A percentile compares a stretch with the other conserved stretches of the same genome.
These are phyloP conservation scores for Bovichtus variegatus DNA, from an alignment of 2,797 vertebrate species.

Conservation along the genomic window DNA sequence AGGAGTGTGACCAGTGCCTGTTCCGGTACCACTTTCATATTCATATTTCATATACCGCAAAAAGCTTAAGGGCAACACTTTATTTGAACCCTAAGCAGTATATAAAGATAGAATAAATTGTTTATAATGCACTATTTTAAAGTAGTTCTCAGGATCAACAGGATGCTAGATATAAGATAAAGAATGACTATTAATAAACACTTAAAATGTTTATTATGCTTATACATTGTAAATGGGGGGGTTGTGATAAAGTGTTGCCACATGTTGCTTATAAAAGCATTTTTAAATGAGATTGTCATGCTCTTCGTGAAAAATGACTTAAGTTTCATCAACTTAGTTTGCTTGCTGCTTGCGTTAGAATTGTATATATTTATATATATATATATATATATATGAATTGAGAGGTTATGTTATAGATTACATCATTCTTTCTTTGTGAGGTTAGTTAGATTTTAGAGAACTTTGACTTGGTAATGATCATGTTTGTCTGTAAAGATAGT, in stretches of 20 bases:
- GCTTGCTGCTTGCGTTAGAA: constrained; percentile 15
- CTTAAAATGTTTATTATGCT: not conserved
- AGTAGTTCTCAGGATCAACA: not conserved
- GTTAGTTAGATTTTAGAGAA: not conserved
- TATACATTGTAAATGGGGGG: not conserved
- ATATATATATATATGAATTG: no score
- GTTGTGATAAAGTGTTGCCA: not conserved
- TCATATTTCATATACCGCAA: no score
- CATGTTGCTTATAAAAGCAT: not conserved
- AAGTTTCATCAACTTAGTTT: not conserved
- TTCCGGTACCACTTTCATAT: not conserved
- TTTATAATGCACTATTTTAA: not conserved
- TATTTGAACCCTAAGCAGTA: constrained; percentile 3
- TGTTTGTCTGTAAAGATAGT: constrained; percentile 20
- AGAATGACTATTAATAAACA: not conserved
- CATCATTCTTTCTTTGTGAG: not conserved
- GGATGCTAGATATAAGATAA: not conserved
- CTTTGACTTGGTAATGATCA: not conserved
- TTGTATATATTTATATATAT: not conserved
- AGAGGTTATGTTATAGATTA: not conserved
- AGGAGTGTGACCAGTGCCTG: not conserved
- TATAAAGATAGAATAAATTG: not conserved
- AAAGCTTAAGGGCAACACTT: not conserved
- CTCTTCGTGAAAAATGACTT: not conserved
- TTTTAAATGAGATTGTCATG: not conserved